phyloP scores from a whole-genome alignment of 2,888 invertebrate genomes.

The Yponomeuta cagnagella region DNA sequence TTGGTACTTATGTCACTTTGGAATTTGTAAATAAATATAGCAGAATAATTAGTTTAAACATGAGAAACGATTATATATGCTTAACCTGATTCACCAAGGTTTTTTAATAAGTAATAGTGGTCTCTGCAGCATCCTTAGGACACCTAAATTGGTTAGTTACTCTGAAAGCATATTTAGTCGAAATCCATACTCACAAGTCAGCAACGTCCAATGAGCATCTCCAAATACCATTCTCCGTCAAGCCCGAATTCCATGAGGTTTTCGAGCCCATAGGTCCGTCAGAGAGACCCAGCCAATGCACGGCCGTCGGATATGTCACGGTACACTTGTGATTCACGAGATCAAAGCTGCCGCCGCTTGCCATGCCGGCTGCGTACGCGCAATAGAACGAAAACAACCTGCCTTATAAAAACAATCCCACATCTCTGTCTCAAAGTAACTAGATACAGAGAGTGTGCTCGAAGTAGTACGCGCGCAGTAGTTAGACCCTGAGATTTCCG shows the following conservation, averaged over 20 bases:
- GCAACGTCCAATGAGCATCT: background rate
- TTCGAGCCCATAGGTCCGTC: conserved; percentile 49
- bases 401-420: conserved; percentile 52
- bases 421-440: conserved; percentile 38
- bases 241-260: background rate
- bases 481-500: background rate
- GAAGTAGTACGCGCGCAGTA: background rate
- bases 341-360: conserved; percentile 48
- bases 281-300: conserved; percentile 27
- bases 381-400: conserved; percentile 30
- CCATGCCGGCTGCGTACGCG: conserved; percentile 46
- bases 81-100: no score
- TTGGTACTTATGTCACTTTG: no score
- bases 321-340: conserved; percentile 48
- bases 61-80: no score
- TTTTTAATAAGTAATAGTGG: no score
- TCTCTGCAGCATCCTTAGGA: no score
- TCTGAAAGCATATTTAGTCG: background rate
- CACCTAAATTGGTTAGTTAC: no score
- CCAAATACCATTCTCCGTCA: background rate
- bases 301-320: conserved; percentile 55
- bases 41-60: no score
- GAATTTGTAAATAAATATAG: no score
- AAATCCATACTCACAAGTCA: background rate
- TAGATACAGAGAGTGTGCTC: background rate